A percentile compares a stretch with the other conserved stretches of the same genome.
Conservation (phyloP, 2,797 vertebrate species). For the Parauchenoglanis punctatus region DNA sequence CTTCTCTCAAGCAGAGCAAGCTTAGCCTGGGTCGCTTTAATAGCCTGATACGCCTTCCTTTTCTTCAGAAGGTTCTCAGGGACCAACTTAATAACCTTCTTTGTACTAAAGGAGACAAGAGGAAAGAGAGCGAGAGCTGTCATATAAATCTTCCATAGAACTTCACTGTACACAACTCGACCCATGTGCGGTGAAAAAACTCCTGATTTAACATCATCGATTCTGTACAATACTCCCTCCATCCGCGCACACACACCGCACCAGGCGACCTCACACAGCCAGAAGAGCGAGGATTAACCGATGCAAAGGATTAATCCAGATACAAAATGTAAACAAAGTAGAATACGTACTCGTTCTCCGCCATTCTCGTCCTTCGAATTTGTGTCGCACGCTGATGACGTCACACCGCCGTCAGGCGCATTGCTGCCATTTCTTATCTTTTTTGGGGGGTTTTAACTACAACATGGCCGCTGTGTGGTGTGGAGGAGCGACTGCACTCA, state of each 20-base stretch:
- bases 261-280: accelerated
- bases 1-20: constrained; percentile 85
- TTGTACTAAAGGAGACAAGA: constrained; percentile 66
- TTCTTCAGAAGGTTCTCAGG: constrained; percentile 95
- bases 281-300: background rate
- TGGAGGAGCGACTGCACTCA: constrained; percentile 20
- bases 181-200: background rate
- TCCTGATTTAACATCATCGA: background rate
- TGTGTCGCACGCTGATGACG: constrained; percentile 56
- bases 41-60: constrained; percentile 90
- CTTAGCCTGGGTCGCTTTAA: constrained; percentile 93
- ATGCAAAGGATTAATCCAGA: constrained; percentile 52
- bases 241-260: background rate
- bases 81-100: constrained; percentile 86
- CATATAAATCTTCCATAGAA: too few relatives aligned
- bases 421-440: accelerated
- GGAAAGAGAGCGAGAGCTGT: background rate
- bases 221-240: background rate
- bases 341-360: constrained; percentile 60
- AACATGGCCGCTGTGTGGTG: constrained; percentile 40
- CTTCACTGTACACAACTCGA: background rate
- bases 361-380: constrained; percentile 47
- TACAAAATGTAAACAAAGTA: constrained; percentile 19
- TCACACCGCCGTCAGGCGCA: background rate
- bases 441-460: background rate